These are phyloP conservation scores for Cephalopterus ornatus DNA, from an alignment of 2,113 vertebrate species.

Conservation along the genomic window DNA sequence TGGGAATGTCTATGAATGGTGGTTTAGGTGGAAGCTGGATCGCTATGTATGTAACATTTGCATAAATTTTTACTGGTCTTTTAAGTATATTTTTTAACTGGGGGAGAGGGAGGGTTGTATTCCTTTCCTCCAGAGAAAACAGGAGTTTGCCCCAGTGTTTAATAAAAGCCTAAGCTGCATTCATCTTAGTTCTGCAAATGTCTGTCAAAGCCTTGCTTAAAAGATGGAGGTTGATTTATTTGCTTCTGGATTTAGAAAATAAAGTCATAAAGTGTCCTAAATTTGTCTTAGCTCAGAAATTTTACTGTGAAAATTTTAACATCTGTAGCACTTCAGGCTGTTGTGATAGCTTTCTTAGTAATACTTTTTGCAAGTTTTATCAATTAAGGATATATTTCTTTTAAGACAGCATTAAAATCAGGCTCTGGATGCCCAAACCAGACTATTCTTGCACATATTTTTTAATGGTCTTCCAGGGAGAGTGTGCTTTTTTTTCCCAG, in stretches of 20 bases:
- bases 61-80: neutral
- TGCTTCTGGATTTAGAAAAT: neutral
- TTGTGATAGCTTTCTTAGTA: neutral
- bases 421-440: neutral
- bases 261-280: neutral
- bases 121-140: neutral
- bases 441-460: neutral
- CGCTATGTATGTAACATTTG: slow-evolving; percentile 83
- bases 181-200: neutral
- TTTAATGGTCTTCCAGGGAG: neutral
- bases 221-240: neutral
- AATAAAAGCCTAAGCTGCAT: neutral
- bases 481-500: neutral
- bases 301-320: neutral
- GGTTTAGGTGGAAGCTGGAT: slow-evolving; percentile 97
- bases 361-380: neutral
- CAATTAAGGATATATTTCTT: neutral
- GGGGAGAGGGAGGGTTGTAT: neutral
- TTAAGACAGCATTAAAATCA: neutral
- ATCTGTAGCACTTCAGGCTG: neutral
- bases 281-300: neutral
- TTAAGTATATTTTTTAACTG: neutral
- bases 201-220: neutral
- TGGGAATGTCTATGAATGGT: slow-evolving; percentile 95
- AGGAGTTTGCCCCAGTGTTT: neutral